Percentiles rank a stretch among this genome's conserved stretches.
Conservation (phyloP, 2,797 vertebrate genomes). For the Pseudochromis fuscus region DNA sequence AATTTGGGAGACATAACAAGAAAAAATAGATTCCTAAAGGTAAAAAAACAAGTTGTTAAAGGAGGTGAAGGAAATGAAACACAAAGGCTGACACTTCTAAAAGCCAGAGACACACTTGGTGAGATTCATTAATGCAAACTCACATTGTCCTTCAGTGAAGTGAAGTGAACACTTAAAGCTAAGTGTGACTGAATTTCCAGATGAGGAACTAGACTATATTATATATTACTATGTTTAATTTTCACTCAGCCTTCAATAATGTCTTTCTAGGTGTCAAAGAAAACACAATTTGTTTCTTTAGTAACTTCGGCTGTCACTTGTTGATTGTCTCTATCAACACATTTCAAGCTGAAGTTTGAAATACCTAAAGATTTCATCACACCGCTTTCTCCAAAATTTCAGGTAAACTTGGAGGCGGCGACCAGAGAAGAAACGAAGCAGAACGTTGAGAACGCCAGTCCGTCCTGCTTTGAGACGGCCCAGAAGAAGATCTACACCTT, state of each 20-base stretch:
- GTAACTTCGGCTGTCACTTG: no score
- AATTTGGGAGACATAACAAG: background rate
- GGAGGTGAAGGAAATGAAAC: background rate
- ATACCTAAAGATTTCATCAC: background rate
- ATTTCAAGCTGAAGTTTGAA: no score
- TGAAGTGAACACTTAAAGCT: background rate
- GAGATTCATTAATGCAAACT: background rate
- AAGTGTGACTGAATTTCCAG: background rate
- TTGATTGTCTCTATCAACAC: no score
- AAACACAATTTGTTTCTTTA: no score
- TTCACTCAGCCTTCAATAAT: no score
- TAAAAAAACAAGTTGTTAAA: background rate
- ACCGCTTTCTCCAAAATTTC: background rate
- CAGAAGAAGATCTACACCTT: slow-evolving; percentile 92
- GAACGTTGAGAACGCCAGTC: slow-evolving; percentile 83
- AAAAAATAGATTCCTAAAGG: background rate
- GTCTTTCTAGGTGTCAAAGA: no score
- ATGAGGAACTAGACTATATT: no score
- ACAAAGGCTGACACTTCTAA: background rate
- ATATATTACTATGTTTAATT: no score
- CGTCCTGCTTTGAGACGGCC: slow-evolving; percentile 89
- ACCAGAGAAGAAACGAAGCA: slow-evolving; percentile 88
- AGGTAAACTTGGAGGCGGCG: slow-evolving; percentile 93
- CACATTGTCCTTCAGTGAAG: background rate
- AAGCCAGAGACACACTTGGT: background rate